Conservation (phyloP, 2,113 vertebrate species). For the Patagioenas fasciata region DNA sequence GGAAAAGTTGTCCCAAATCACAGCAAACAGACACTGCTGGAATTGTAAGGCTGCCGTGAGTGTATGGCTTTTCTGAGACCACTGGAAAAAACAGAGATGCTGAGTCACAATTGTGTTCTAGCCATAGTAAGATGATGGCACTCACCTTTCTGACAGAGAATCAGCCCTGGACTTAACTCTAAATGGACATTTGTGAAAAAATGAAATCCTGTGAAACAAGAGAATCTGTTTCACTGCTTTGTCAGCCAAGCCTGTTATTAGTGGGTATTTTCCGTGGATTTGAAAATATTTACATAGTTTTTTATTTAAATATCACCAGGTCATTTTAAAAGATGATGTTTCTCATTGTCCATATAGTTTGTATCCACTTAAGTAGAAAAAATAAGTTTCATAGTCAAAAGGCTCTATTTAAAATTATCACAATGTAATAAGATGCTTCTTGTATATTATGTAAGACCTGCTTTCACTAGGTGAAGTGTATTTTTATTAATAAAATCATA, state of each 20-base stretch:
- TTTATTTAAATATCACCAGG: conserved; percentile 1
- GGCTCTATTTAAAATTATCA: conserved; percentile 53
- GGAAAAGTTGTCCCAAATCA: not conserved
- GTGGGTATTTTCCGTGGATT: not conserved
- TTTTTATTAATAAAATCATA: conserved; percentile 68
- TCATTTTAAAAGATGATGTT: conserved; percentile 13
- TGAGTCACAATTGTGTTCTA: not conserved
- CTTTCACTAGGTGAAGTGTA: conserved; percentile 58
- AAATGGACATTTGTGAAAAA: not conserved
- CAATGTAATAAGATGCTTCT: conserved; percentile 63
- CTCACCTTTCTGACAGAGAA: not conserved
- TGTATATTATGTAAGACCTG: conserved; percentile 49
- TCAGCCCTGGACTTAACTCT: not conserved
- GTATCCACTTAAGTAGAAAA: conserved; percentile 25
- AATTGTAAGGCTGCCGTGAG: not conserved
- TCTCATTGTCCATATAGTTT: conserved; percentile 24
- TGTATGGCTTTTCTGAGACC: not conserved
- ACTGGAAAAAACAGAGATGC: not conserved
- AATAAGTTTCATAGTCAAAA: conserved; percentile 53
- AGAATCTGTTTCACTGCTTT: not conserved
- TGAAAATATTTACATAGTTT: not conserved
- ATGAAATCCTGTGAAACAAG: not conserved
- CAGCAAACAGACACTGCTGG: not conserved
- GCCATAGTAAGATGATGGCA: not conserved
- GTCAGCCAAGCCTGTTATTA: not conserved